phyloP scores from a whole-genome alignment of 2,113 vertebrate genomes.

The Collichthys lucidus region DNA sequence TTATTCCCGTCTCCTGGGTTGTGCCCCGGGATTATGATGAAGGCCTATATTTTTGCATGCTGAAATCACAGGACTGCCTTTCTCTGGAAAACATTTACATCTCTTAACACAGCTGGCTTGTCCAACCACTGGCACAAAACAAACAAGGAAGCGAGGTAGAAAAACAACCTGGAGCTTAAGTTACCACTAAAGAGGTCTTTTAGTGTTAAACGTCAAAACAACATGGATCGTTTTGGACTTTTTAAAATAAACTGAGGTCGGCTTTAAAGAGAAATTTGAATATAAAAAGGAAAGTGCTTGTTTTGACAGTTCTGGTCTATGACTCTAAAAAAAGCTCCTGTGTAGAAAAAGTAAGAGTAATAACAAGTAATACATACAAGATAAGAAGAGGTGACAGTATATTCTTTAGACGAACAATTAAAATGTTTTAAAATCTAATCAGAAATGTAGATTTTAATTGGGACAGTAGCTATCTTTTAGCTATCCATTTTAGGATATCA shows the following conservation, averaged over 20 bases:
- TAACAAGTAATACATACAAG: not conserved
- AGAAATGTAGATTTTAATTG: not conserved
- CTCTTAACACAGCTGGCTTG: constrained; percentile 82
- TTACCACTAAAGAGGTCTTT: constrained; percentile 84
- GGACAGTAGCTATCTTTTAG: not conserved
- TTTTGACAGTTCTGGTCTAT: constrained; percentile 55
- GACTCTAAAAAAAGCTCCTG: not conserved
- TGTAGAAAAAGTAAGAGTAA: not conserved
- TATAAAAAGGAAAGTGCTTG: constrained; percentile 62
- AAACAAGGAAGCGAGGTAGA: constrained; percentile 77
- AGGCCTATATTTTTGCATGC: constrained; percentile 81
- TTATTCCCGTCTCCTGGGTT: constrained; percentile 58
- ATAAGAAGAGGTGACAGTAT: not conserved
- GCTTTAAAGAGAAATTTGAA: constrained; percentile 68
- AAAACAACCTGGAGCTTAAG: constrained; percentile 72
- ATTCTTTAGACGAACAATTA: not conserved
- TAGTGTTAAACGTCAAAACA: constrained; percentile 78
- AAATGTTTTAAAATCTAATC: not conserved
- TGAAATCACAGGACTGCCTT: constrained; percentile 75
- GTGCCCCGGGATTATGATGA: constrained; percentile 54
- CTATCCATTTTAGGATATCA: not conserved
- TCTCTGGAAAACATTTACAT: constrained; percentile 83
- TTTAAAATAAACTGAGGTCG: constrained; percentile 77
- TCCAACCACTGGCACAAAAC: constrained; percentile 77
- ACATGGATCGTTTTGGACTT: constrained; percentile 68